phyloP scores from a whole-genome alignment of 2,888 invertebrate genomes.

The Leptopterna dolabrata region DNA sequence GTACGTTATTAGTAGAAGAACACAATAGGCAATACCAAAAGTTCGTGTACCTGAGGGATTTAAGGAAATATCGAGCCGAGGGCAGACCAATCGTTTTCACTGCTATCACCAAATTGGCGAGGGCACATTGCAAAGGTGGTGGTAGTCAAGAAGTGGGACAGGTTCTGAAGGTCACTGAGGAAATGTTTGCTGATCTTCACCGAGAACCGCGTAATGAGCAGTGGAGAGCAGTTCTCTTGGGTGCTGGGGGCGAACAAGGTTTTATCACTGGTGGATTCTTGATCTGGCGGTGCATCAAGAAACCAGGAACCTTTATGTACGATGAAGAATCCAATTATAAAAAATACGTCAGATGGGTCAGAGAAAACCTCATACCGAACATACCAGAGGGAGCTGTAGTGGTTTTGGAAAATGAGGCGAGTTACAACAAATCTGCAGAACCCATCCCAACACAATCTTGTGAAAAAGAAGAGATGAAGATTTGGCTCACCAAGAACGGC shows the following conservation, averaged over 20 bases:
- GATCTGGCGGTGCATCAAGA: not conserved
- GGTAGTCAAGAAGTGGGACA: not conserved
- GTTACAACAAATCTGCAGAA: not conserved
- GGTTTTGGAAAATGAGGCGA: not conserved
- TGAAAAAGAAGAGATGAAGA: not conserved
- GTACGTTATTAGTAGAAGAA: not conserved
- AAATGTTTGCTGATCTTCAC: not conserved
- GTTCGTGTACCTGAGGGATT: not conserved
- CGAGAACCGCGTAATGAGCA: not conserved
- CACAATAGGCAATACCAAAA: not conserved
- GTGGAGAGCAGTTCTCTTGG: not conserved
- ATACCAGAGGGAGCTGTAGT: not conserved
- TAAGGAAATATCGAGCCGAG: not conserved
- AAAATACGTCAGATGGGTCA: not conserved
- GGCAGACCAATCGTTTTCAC: not conserved
- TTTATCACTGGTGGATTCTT: not conserved
- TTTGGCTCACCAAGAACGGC: not conserved
- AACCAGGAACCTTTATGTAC: not conserved
- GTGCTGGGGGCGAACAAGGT: not conserved
- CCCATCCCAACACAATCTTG: not conserved
- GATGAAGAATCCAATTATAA: not conserved
- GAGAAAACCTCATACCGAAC: not conserved
- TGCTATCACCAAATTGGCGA: not conserved
- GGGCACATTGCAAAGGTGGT: not conserved
- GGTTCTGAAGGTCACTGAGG: not conserved